A percentile compares a stretch with the other conserved stretches of the same genome.
These are phyloP conservation scores for Ambastaia sidthimunki DNA, from an alignment of 2,797 vertebrate genomes.

Conservation along the genomic window DNA sequence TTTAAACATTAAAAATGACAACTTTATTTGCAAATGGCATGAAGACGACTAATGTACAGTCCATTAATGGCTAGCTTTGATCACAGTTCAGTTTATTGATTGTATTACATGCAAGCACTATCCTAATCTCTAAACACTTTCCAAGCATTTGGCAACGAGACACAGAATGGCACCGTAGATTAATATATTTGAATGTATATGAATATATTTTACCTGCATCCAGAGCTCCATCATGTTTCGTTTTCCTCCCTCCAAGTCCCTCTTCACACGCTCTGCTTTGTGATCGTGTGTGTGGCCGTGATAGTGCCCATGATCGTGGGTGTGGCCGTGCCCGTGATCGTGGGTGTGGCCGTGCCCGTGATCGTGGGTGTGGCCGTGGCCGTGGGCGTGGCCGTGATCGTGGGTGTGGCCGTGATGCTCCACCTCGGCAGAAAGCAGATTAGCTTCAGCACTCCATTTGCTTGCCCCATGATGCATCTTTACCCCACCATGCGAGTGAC, in stretches of 20 bases:
- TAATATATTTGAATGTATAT: not conserved
- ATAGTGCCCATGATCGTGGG: no score
- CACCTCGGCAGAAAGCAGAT: constrained; percentile 62
- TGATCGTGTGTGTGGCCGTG: constrained; percentile 59
- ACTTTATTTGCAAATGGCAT: no score
- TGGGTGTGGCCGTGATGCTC: constrained; percentile 5
- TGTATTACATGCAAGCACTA: no score
- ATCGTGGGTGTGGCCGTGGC: constrained; percentile 51
- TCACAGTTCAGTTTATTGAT: no score
- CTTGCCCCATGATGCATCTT: constrained; percentile 82
- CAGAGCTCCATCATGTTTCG: constrained; percentile 83
- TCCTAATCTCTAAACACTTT: no score
- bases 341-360: not conserved
- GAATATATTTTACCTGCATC: constrained; percentile 79
- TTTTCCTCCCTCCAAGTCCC: constrained; percentile 68
- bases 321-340: no score
- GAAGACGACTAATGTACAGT: no score
- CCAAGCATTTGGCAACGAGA: no score
- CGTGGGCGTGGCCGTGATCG: no score
- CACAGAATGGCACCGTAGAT: no score
- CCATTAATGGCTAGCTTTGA: no score
- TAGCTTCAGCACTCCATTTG: constrained; percentile 82
- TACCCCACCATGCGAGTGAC: constrained; percentile 63
- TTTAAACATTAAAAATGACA: no score
- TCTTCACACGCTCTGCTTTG: constrained; percentile 64